Base-by-base conservation (phyloP, 2,113 vertebrate species). In the Mustela lutreola region DNA sequence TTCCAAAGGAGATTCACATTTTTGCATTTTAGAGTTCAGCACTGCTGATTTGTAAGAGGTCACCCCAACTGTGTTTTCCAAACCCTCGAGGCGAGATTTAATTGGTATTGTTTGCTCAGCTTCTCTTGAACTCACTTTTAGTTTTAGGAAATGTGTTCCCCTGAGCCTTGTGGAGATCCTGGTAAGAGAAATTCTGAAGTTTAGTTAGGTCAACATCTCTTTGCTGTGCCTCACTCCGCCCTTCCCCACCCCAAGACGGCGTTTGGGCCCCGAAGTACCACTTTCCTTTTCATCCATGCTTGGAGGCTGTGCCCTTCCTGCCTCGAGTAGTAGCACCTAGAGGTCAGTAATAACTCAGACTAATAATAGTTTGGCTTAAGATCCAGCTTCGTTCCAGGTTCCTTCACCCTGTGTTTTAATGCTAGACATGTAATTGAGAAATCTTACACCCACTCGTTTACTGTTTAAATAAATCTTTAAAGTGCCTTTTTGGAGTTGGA, bases 401-500 rank as follows among this genome's bases (percentile, higher is more conserved):
- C 24, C 82, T 81, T 97, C 28, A 96, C 83, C 87, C 95, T 96
- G 45, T 98, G 75, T 94, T 97, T 97, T 91, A 81, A 95, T 78
- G 81, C 90, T 87, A 97, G 92, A 96, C 94, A 26, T 95, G 56
- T 97, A 97, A 96, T 97, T 97, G 90, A 90, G 94, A 97, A 94
- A 90, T 96, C 95, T 89, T 76, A 87, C 80, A 90, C 90, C 70
- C 88, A 95, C 94, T 97, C 80, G 92, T 90, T 97, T 97, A 94
- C 76, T 92, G 65, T 84, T 94, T 95, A 96, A 95, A 91, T 96
- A 93, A 95, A 83, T 89, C 83, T 85, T 89, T 90, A 85, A 97
- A 95, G 62, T 95, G 56, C 73, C 67, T 94, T 97, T 97, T 91
- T 24, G 78, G 63, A 80, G 65, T 63, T 81, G 91, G 15, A 97